Conservation (phyloP, 2,888 invertebrate species). For the Andrena minutula region DNA sequence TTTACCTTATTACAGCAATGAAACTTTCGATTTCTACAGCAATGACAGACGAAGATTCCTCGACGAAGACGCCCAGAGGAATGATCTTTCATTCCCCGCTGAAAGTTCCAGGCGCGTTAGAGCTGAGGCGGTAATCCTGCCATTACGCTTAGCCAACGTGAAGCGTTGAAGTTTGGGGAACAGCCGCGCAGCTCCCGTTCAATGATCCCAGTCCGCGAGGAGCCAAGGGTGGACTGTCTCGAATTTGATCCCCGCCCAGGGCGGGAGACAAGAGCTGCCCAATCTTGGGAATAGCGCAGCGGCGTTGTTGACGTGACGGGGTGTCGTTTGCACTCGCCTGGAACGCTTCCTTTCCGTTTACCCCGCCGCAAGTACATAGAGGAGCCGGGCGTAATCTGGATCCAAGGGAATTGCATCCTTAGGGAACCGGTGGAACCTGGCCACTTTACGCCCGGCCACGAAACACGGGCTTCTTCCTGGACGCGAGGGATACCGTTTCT, state of each 20-base stretch:
- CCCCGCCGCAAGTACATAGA: constrained; percentile 40
- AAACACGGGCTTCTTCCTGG: constrained; percentile 44
- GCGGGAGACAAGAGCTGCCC: constrained; percentile 7
- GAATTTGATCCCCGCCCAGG: constrained; percentile 33
- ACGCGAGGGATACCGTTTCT: constrained; percentile 7
- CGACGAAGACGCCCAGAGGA: not conserved
- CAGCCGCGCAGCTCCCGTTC: constrained; percentile 1
- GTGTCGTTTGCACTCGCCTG: constrained; percentile 49
- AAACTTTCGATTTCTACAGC: no score
- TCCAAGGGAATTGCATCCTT: constrained; percentile 55
- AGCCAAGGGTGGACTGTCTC: constrained; percentile 13
- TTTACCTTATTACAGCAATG: no score
- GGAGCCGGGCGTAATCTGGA: constrained; percentile 45
- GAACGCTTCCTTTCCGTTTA: constrained; percentile 56
- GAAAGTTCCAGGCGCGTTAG: not conserved
- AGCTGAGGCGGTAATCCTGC: constrained; percentile 7
- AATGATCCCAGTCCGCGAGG: not conserved
- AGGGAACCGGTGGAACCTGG: constrained; percentile 34
- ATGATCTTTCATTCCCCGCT: not conserved
- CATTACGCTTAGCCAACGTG: constrained; percentile 19
- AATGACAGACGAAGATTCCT: no score
- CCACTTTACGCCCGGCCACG: constrained; percentile 53
- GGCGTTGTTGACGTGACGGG: constrained; percentile 38
- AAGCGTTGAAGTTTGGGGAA: constrained; percentile 17
- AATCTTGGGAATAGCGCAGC: constrained; percentile 30